Conservation (phyloP, 2,113 vertebrate genomes). For the Cynopterus brachyotis region DNA sequence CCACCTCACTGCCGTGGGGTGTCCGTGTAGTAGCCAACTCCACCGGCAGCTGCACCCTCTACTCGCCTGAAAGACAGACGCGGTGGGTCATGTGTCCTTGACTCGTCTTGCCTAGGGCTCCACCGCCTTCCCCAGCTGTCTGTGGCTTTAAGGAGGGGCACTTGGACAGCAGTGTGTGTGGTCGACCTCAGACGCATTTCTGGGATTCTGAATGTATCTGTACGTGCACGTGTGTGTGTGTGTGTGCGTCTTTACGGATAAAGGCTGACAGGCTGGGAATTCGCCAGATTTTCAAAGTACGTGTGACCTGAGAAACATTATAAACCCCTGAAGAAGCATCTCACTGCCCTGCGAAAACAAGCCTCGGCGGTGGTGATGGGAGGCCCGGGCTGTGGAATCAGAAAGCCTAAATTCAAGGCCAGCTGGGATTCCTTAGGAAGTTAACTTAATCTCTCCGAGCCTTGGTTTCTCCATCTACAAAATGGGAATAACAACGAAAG, state of each 20-base stretch:
- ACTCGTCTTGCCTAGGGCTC: background rate
- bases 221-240: too few species aligned
- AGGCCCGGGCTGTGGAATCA: background rate
- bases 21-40: background rate
- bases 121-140: background rate
- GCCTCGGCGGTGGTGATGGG: background rate
- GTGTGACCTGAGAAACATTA: background rate
- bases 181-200: background rate
- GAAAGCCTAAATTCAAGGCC: background rate
- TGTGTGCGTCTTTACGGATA: background rate
- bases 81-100: background rate
- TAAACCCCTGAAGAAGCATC: background rate
- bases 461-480: background rate
- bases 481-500: background rate
- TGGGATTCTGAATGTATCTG: background rate
- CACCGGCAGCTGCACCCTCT: too few species aligned
- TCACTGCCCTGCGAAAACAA: background rate
- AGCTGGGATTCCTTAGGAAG: background rate
- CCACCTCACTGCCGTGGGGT: accelerated
- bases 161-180: background rate
- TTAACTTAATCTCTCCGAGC: background rate
- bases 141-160: background rate
- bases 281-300: background rate
- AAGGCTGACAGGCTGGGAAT: background rate
- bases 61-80: background rate